phyloP scores from a whole-genome alignment of 1,140 invertebrate species.

The Heliconius himera region DNA sequence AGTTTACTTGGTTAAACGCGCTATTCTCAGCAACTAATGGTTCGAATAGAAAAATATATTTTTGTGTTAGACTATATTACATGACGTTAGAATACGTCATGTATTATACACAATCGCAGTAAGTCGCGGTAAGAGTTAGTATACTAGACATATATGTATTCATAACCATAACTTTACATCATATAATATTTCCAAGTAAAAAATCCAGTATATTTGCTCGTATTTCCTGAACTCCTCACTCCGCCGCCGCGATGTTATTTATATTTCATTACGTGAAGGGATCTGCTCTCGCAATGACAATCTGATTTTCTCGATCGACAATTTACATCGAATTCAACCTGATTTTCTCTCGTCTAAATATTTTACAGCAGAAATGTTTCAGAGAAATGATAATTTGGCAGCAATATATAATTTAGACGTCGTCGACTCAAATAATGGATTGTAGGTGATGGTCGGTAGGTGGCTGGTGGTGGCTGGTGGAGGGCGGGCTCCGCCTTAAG shows the following conservation, averaged over 20 bases:
- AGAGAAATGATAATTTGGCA: neutral
- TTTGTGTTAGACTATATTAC: too few relatives aligned
- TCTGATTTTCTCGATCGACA: conserved; percentile 25
- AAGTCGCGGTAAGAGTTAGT: too few relatives aligned
- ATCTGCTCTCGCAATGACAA: conserved; percentile 19
- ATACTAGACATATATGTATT: too few relatives aligned
- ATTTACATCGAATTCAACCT: conserved; percentile 24
- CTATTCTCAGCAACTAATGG: too few relatives aligned
- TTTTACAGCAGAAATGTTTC: conserved; percentile 13
- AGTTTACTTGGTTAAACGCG: too few relatives aligned
- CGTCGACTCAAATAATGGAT: neutral
- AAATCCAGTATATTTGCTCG: neutral
- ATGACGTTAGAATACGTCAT: too few relatives aligned
- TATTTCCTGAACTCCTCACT: neutral
- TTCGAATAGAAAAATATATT: too few relatives aligned
- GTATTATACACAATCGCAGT: too few relatives aligned
- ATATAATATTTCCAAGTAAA: neutral
- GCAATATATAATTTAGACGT: conserved; percentile 3
- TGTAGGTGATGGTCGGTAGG: neutral
- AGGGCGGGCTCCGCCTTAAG: neutral
- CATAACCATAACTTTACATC: neutral
- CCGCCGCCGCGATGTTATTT: conserved; percentile 21
- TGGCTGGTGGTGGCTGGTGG: neutral
- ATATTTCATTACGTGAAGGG: conserved; percentile 24
- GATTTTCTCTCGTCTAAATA: conserved; percentile 13